Evolutionary conservation across 2,797 vertebrate species (phyloP), one percentile per base, ranked within the genome.

Genomic region (Psittacula echo): DNA sequence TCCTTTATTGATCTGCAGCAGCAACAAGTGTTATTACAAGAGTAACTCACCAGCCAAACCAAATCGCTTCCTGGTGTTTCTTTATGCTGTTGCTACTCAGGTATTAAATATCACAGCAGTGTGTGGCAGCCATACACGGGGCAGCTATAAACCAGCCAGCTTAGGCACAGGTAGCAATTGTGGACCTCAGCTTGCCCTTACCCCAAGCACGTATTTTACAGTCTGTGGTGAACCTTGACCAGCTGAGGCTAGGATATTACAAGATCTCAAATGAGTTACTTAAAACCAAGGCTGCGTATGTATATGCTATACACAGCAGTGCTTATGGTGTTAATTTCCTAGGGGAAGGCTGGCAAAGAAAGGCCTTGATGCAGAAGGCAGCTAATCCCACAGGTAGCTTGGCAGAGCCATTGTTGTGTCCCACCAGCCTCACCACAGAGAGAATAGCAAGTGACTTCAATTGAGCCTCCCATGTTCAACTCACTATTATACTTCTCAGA

Each of bases 401-500:
- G n/a, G 12, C 26, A 93, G 39, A n/a, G 47, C 58, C 68, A 34
- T 11, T 32, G 61, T 4, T 89, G 37, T 79, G 22, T 77, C 60
- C 27, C 62, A 51, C 64, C 71, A 76, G 58, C 58, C 20, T 93
- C 39, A 22, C 23, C 50, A 45, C 79, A 93, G 72, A 87, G 51
- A 91, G 82, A 91, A 90, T 3, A 66, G 60, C 65, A 67, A 78
- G 30, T 66, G 50, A 73, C 61, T 94, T 95, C 89, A 93, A 91
- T 74, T 85, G 92, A 93, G 48, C 82, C 70, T 95, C 72, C 67
- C 8, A 13, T 15, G 64, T 91, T 83, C 74, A 41, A 66, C 44
- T 92, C 66, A 42, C 14, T 20, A 34, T 47, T 84, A 41, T 18
- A 47, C 74, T 60, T 81, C 60, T 91, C 61, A 71, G 74, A 68